Evolutionary conservation across 2,888 invertebrate species (phyloP).

Genomic region (Acholoe squamosa): DNA sequence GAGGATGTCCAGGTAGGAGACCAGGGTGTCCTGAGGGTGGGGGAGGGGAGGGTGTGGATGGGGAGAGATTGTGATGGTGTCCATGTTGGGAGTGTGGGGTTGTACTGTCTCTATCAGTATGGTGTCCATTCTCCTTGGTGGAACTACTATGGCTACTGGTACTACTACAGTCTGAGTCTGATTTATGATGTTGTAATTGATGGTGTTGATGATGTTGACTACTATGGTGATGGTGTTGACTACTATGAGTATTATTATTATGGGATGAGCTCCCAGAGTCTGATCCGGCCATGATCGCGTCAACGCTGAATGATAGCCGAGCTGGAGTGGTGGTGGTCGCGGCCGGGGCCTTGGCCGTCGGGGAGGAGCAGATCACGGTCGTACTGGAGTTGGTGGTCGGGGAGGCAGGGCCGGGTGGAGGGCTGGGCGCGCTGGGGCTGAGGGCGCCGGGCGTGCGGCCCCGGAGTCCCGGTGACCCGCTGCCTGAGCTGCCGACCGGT

Average conservation of each 20-base stretch:
- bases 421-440: background rate
- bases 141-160: conserved; percentile 17
- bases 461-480: background rate
- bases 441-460: background rate
- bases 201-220: background rate
- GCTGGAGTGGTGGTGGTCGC: background rate
- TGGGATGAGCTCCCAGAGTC: background rate
- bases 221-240: background rate
- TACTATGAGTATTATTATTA: background rate
- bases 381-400: background rate
- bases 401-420: background rate
- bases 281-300: conserved; percentile 54
- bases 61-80: background rate
- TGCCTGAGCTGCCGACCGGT: conserved; percentile 15
- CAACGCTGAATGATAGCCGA: conserved; percentile 52
- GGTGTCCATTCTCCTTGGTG: conserved; percentile 9
- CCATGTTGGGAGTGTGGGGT: background rate
- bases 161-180: conserved; percentile 51
- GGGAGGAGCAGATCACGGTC: conserved; percentile 42
- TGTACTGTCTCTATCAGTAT: background rate
- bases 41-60: background rate
- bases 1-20: background rate
- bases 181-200: conserved; percentile 16
- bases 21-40: background rate
- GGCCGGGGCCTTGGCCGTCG: conserved; percentile 2